A percentile compares a stretch with the other conserved stretches of the same genome.
Evolutionary conservation across 2,888 invertebrate genomes (phyloP).

Genomic region (Drosophila parthenogenetica): DNA sequence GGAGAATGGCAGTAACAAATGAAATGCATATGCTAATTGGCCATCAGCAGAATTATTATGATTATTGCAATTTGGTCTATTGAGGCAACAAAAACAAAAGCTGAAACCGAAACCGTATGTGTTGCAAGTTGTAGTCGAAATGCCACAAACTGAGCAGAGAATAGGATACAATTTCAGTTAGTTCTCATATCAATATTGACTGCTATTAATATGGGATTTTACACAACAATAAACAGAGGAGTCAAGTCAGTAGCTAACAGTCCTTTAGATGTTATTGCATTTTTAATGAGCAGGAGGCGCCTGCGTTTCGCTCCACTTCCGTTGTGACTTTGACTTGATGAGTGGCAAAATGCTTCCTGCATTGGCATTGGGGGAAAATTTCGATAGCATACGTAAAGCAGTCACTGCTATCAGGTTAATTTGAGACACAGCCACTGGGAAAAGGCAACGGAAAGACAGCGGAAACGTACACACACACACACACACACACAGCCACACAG

Average conservation of each 20-base stretch:
- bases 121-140: slow-evolving; percentile 1
- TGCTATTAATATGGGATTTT: slow-evolving; percentile 68
- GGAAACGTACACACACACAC: slow-evolving; percentile 49
- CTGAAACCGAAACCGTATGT: slow-evolving; percentile 2
- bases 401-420: slow-evolving; percentile 69
- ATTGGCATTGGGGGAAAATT: slow-evolving; percentile 66
- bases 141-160: slow-evolving; percentile 20
- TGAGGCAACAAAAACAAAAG: background rate
- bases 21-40: slow-evolving; percentile 32
- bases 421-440: slow-evolving; percentile 62
- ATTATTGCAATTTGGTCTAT: background rate
- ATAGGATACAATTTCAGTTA: slow-evolving; percentile 2
- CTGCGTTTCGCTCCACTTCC: slow-evolving; percentile 65
- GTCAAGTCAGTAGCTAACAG: background rate
- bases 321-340: slow-evolving; percentile 52
- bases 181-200: slow-evolving; percentile 64
- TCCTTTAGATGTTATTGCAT: slow-evolving; percentile 61
- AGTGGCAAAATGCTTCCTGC: slow-evolving; percentile 70
- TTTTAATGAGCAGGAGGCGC: slow-evolving; percentile 80
- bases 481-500: slow-evolving; percentile 18
- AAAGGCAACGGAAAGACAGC: slow-evolving; percentile 63
- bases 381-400: slow-evolving; percentile 58
- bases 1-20: slow-evolving; percentile 19
- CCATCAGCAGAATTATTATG: slow-evolving; percentile 43
- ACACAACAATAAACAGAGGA: slow-evolving; percentile 66